Conservation (phyloP, 2,888 invertebrate genomes). For the Electrophaes corylata region DNA sequence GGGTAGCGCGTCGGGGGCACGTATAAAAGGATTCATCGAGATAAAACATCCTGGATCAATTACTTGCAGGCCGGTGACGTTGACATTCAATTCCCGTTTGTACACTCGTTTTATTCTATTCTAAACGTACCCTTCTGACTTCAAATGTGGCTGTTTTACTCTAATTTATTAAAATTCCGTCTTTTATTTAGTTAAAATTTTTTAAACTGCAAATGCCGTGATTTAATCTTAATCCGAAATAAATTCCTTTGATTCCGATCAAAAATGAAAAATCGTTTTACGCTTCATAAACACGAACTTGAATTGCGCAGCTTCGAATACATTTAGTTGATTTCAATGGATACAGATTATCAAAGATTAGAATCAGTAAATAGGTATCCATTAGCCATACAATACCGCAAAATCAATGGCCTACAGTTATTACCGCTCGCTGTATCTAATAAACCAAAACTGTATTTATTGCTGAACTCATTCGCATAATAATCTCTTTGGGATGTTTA, state of each 20-base stretch:
- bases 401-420: constrained; percentile 53
- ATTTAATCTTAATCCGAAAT: constrained; percentile 54
- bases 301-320: constrained; percentile 60
- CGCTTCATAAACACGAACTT: constrained; percentile 53
- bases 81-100: constrained; percentile 73
- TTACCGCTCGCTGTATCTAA: constrained; percentile 24
- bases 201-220: constrained; percentile 19
- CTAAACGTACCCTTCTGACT: constrained; percentile 42
- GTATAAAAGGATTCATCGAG: constrained; percentile 79
- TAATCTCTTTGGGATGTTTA: constrained; percentile 33
- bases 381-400: constrained; percentile 61
- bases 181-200: constrained; percentile 15
- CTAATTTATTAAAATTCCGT: constrained; percentile 36
- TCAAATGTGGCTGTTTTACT: constrained; percentile 44
- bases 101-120: constrained; percentile 53
- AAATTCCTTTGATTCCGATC: constrained; percentile 50
- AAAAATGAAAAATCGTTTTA: constrained; percentile 50
- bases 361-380: constrained; percentile 70
- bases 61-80: constrained; percentile 77
- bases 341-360: constrained; percentile 68
- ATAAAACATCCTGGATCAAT: constrained; percentile 83
- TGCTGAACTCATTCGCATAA: constrained; percentile 27
- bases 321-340: constrained; percentile 67
- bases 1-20: constrained; percentile 79
- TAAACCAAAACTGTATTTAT: constrained; percentile 31